Base-by-base conservation (phyloP, 64 coral and sea anemone species). In the Montipora efflorescens region DNA sequence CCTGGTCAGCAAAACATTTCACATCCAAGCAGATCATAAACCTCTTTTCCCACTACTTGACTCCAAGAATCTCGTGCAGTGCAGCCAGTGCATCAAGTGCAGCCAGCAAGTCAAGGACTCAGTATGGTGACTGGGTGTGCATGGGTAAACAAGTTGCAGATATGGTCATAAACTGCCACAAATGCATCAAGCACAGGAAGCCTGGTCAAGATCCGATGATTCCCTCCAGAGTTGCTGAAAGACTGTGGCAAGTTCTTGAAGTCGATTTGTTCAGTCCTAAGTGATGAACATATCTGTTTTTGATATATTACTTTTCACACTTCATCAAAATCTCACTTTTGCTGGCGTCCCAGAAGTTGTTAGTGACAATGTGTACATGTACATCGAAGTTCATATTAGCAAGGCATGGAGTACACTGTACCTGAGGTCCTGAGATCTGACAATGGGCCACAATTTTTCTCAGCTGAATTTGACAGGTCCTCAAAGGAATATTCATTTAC, bases 1-100 rank as follows among this genome's bases (percentile, higher is more conserved):
- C 70, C 71, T 88, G 45, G 75, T 88, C 58, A 47, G 71, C 13
- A 88, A 88, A 52, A 69, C 36, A 19, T 88, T 88, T 45, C 22
- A 62, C 51, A 75, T 88, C n/a, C 67, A 88, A 74, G 75, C 70
- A 49, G 28, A 87, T 53, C 66, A 73, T 48, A 71, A 87, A 14
- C 64, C 10, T 48, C 67, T 88, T 11, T 66, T 88, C 53, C n/a
- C 79, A 13, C 79, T 57, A 8, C 48, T 81, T 21, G 79, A 55
- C 14, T 83, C 81, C 15, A 83, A 59, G 12, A 83, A 83, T 21
- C 12, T 78, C n/a, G n/a, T n/a, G n/a, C n/a, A n/a, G n/a, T n/a
- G n/a, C n/a, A n/a, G n/a, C n/a, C n/a, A n/a, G n/a, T n/a, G n/a
- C n/a, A n/a, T n/a, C n/a, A 88, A 75, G 84, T 36, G 28, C 28